Percentiles rank a stretch among this genome's conserved stretches.
These are phyloP conservation scores for Ctenoplectra terminalis DNA, from an alignment of 1,140 invertebrate species.

Conservation along the genomic window DNA sequence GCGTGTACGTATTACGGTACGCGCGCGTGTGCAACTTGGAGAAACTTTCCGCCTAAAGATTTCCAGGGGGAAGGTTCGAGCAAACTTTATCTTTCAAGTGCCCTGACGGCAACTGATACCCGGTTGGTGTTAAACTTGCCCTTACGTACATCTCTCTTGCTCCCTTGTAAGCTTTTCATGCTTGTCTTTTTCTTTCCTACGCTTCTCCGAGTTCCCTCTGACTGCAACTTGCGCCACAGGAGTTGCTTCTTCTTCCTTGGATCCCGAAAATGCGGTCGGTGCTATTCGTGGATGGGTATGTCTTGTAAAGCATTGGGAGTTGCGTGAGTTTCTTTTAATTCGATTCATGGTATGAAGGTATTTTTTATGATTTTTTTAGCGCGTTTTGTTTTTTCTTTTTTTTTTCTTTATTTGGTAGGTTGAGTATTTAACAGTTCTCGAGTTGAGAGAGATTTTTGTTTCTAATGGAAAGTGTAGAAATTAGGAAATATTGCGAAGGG, in stretches of 20 bases:
- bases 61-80: conserved; percentile 56
- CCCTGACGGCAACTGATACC: conserved; percentile 26
- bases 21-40: conserved; percentile 1
- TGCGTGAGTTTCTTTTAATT: too few relatives aligned
- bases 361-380: too few relatives aligned
- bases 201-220: not conserved
- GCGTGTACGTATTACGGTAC: not conserved
- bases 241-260: too few relatives aligned
- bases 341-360: too few relatives aligned
- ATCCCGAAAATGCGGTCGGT: too few relatives aligned
- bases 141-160: not conserved
- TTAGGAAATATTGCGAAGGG: too few relatives aligned
- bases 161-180: not conserved
- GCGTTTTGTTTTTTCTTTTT: too few relatives aligned
- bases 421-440: too few relatives aligned
- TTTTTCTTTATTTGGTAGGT: too few relatives aligned
- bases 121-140: conserved; percentile 31
- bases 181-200: not conserved
- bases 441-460: too few relatives aligned
- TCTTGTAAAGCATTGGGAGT: too few relatives aligned
- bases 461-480: too few relatives aligned
- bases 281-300: not conserved
- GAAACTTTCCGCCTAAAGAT: conserved; percentile 60
- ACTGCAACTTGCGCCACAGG: not conserved
- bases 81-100: conserved; percentile 61